Evolutionary conservation across 2,797 vertebrate genomes (phyloP), one percentile per base, ranked within the genome.

Genomic region (Protonibea diacanthus): DNA sequence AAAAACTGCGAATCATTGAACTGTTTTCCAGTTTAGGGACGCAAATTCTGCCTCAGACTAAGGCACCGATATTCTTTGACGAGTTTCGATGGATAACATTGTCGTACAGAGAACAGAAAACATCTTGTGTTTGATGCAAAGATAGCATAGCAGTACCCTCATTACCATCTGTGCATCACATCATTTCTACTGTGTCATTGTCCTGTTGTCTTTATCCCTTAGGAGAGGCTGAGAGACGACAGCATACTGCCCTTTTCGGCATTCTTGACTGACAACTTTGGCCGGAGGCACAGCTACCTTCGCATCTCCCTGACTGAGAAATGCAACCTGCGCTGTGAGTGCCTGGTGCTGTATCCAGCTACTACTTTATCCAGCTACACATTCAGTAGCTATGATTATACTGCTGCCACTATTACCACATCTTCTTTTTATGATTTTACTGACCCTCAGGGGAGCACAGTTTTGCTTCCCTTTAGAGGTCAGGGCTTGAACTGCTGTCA

Each of bases 321-420:
- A 85, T 99, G 98, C 90, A 99, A 99, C 91, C 96, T 99, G 18
- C 95, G 98, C 85, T 99, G 98, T 99, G 90, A 97, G 98, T 96
- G 25, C 44, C 18, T 21, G 9, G 21, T 56, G 40, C 17, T 53
- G 1, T 42, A 47, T 62, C 17, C 44, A 58, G 27, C 18, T 68
- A 33, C 6, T 47, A 42, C 4, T 29, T 6, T 29, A 6, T 29
- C 29, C 33, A 2, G 33, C 33, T 38, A 38, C 44, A 62, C 56
- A 59, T 33, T 25, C 13, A 38, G 13, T 27, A 21, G 21, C 14
- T 27, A 33, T 40, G 17, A 55, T 27, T 40, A 17, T n/a, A 1
- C 14, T 14, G 38, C 25, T 61, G 51, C n/a, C 7, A 6, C 15
- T 15, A 23, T 7, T 15, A 25, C 18, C 27, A 38, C 45, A 42